Evolutionary conservation across 1,140 invertebrate species (phyloP).

Genomic region (Arion vulgaris): DNA sequence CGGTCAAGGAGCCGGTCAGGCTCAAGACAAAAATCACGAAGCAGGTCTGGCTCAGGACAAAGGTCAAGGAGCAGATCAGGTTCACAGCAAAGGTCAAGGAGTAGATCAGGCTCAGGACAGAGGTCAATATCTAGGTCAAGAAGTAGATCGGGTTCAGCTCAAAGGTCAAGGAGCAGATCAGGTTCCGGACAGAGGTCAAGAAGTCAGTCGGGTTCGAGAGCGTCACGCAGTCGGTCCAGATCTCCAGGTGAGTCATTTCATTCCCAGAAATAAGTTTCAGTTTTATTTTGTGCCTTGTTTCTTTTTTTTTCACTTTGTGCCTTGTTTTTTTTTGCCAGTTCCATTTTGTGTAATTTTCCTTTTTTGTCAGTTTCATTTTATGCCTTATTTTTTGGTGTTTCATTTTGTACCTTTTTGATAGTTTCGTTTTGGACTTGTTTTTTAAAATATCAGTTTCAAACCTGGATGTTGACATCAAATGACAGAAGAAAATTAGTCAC

Average conservation of each 20-base stretch:
- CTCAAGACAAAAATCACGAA: slow-evolving; percentile 26
- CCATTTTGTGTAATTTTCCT: no score
- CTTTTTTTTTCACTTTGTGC: no score
- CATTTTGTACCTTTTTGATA: no score
- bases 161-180: slow-evolving; percentile 32
- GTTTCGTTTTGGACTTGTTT: no score
- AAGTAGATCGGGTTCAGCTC: slow-evolving; percentile 32
- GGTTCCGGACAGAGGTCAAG: slow-evolving; percentile 17
- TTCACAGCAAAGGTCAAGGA: slow-evolving; percentile 32
- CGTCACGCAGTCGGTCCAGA: slow-evolving; percentile 38
- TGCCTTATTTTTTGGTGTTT: no score
- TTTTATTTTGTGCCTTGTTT: slow-evolving; percentile 14
- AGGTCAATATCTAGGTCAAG: slow-evolving; percentile 32
- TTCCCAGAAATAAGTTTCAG: no score
- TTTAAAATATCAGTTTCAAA: no score
- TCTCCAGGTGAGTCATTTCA: background rate
- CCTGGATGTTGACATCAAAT: no score
- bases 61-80: slow-evolving; percentile 10
- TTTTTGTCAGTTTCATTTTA: no score
- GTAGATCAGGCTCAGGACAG: slow-evolving; percentile 26
- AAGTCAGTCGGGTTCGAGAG: slow-evolving; percentile 28
- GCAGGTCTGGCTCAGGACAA: slow-evolving; percentile 31
- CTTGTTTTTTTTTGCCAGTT: no score
- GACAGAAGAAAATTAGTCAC: no score
- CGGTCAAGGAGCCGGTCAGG: slow-evolving; percentile 30